Conservation (phyloP, 2,113 vertebrate genomes). For the Corythornis vintsioides region DNA sequence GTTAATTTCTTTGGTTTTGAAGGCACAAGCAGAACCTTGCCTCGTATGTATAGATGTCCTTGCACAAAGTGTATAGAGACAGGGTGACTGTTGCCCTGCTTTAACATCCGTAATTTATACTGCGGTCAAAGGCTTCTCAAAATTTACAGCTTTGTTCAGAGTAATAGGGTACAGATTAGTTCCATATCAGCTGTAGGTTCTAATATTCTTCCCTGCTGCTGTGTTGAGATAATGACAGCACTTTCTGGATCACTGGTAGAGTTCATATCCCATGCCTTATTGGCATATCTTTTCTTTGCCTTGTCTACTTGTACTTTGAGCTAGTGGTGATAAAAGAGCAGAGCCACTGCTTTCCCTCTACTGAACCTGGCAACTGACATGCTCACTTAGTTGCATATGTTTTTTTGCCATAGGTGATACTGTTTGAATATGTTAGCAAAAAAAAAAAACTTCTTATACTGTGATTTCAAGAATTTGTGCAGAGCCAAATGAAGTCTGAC, state of each 20-base stretch:
- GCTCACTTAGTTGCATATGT: background rate
- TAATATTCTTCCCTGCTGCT: conserved; percentile 1
- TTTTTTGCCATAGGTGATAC: background rate
- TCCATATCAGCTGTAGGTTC: background rate
- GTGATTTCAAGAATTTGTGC: background rate
- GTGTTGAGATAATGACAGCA: background rate
- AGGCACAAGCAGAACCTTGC: background rate
- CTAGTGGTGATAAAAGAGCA: background rate
- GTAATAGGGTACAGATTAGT: background rate
- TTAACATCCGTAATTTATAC: background rate
- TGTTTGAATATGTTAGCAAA: background rate
- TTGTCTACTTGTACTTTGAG: background rate
- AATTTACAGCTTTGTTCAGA: conserved; percentile 6
- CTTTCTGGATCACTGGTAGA: conserved; percentile 21
- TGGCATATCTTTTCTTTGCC: background rate
- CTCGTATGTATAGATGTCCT: background rate
- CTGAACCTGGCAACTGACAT: background rate
- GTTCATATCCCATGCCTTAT: background rate
- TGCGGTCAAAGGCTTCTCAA: background rate
- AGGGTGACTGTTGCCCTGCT: background rate
- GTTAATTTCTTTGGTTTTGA: background rate
- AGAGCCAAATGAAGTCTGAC: background rate
- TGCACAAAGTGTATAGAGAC: background rate
- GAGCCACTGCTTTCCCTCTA: background rate
- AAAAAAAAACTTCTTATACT: background rate